phyloP scores from a whole-genome alignment of 1,140 invertebrate genomes.

The Neuroterus valhalla region DNA sequence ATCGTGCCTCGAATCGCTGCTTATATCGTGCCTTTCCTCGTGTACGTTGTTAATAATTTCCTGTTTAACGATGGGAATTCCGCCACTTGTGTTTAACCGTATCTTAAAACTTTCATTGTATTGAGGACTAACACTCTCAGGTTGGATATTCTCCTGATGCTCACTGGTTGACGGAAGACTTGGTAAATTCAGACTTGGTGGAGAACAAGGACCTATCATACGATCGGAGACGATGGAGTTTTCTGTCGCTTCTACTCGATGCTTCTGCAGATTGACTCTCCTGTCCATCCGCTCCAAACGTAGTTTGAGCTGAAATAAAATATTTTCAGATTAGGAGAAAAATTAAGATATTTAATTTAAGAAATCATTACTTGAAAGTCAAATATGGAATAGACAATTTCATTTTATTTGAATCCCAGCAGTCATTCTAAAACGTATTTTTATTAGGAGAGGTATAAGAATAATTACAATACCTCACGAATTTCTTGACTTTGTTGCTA shows the following conservation, averaged over 20 bases:
- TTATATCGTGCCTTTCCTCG: slow-evolving; percentile 60
- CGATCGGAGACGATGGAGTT: slow-evolving; percentile 63
- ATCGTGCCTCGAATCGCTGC: slow-evolving; percentile 58
- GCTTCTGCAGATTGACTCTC: slow-evolving; percentile 72
- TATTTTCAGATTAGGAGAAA: too few relatives aligned
- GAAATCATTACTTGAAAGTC: too few relatives aligned
- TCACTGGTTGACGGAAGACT: slow-evolving; percentile 66
- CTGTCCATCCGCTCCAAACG: slow-evolving; percentile 77
- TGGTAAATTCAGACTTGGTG: slow-evolving; percentile 64
- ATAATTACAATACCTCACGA: too few relatives aligned
- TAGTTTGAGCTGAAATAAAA: slow-evolving; percentile 75
- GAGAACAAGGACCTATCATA: slow-evolving; percentile 60
- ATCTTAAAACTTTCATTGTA: slow-evolving; percentile 72
- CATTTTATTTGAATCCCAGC: too few relatives aligned
- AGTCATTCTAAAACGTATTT: too few relatives aligned
- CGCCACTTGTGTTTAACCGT: slow-evolving; percentile 70
- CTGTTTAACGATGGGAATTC: slow-evolving; percentile 71
- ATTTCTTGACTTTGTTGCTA: too few relatives aligned
- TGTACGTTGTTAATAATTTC: slow-evolving; percentile 58
- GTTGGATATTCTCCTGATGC: slow-evolving; percentile 54
- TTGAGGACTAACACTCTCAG: slow-evolving; percentile 61
- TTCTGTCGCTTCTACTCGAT: slow-evolving; percentile 65
- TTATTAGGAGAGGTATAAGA: too few relatives aligned
- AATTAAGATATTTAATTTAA: too few relatives aligned
- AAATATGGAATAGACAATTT: too few relatives aligned